phyloP scores from a whole-genome alignment of 2,113 vertebrate species.

The Paradoxurus hermaphroditus region DNA sequence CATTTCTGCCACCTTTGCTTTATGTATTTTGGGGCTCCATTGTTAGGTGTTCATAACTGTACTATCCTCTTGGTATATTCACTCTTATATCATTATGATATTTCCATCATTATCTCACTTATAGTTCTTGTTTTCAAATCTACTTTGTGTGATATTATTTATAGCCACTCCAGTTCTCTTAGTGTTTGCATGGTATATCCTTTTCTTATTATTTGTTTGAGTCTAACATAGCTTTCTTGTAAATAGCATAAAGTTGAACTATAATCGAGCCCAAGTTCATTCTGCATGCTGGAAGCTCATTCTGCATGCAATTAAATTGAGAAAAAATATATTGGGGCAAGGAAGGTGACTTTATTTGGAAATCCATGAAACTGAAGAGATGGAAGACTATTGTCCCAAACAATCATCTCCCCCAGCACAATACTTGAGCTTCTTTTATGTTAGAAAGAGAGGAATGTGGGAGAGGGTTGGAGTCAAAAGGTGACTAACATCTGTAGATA shows the following conservation, averaged over 20 bases:
- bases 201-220: background rate
- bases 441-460: background rate
- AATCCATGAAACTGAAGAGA: background rate
- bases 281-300: background rate
- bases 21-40: background rate
- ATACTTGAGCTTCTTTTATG: background rate
- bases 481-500: background rate
- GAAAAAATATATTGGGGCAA: background rate
- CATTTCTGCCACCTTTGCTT: background rate
- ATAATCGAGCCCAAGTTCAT: background rate
- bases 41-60: background rate
- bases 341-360: background rate
- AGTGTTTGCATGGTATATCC: background rate
- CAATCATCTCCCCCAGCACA: background rate
- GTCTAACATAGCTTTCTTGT: background rate
- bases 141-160: background rate
- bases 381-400: background rate
- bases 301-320: background rate
- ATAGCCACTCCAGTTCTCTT: background rate
- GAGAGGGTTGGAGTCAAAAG: background rate
- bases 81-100: background rate
- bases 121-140: background rate
- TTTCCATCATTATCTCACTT: background rate
- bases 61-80: background rate
- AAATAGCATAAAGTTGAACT: background rate